phyloP scores from a whole-genome alignment of 2,888 invertebrate genomes.

The Euproctis similis region DNA sequence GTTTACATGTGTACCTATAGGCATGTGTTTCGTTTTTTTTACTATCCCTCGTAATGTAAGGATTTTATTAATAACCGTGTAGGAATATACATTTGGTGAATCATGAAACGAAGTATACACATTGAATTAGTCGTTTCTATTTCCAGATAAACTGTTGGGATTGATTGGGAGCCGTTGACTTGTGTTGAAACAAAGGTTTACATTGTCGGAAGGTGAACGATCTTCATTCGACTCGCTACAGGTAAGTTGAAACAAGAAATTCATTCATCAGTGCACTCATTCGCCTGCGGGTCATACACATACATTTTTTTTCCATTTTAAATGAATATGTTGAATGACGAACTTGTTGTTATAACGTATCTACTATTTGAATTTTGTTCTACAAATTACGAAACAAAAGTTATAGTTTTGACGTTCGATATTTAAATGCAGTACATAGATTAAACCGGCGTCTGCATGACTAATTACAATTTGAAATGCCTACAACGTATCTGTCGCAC shows the following conservation, averaged over 20 bases:
- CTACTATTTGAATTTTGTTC: not conserved
- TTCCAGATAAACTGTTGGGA: conserved; percentile 70
- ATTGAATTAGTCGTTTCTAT: conserved; percentile 70
- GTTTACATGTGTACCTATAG: conserved; percentile 61
- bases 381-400: conserved; percentile 5
- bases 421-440: conserved; percentile 33
- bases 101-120: conserved; percentile 54
- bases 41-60: conserved; percentile 41
- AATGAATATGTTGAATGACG: conserved; percentile 5
- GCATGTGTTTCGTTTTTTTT: conserved; percentile 49
- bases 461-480: conserved; percentile 52
- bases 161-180: conserved; percentile 68
- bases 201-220: conserved; percentile 68
- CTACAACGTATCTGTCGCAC: conserved; percentile 45
- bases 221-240: conserved; percentile 57
- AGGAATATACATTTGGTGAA: conserved; percentile 46
- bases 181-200: conserved; percentile 67
- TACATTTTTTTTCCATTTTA: conserved; percentile 27
- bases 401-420: conserved; percentile 5
- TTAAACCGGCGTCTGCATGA: conserved; percentile 37
- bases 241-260: conserved; percentile 57
- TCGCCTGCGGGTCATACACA: conserved; percentile 29
- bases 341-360: conserved; percentile 6
- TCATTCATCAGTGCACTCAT: conserved; percentile 26
- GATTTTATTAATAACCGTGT: conserved; percentile 54